These are phyloP conservation scores for Nebria salina DNA, from an alignment of 2,888 invertebrate species.

Conservation along the genomic window DNA sequence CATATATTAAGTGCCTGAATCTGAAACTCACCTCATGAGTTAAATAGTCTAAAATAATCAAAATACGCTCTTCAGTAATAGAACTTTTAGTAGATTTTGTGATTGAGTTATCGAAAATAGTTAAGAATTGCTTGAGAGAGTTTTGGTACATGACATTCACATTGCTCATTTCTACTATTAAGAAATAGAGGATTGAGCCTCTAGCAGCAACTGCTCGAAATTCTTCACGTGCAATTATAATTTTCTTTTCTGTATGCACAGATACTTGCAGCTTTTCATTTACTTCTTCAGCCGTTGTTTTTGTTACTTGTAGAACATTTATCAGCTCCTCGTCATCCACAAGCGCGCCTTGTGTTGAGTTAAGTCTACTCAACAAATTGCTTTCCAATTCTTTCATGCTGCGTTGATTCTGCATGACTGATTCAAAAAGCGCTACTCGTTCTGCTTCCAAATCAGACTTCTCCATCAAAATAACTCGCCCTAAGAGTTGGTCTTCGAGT, in stretches of 20 bases:
- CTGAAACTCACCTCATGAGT: constrained; percentile 74
- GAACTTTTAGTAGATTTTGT: constrained; percentile 88
- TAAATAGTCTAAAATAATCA: constrained; percentile 87
- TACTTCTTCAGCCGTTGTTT: constrained; percentile 92
- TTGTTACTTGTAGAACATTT: constrained; percentile 82
- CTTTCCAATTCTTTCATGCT: constrained; percentile 96
- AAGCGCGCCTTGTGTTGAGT: constrained; percentile 91
- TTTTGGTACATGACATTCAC: constrained; percentile 98
- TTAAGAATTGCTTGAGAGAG: constrained; percentile 92
- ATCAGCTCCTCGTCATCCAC: constrained; percentile 97
- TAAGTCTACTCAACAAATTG: constrained; percentile 88
- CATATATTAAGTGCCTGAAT: background rate
- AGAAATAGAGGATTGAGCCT: constrained; percentile 93
- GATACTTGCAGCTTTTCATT: constrained; percentile 93
- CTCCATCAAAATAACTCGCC: constrained; percentile 94
- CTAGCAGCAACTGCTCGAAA: constrained; percentile 94
- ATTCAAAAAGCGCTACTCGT: constrained; percentile 90
- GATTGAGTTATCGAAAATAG: constrained; percentile 93
- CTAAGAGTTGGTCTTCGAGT: constrained; percentile 92
- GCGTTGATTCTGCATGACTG: constrained; percentile 95
- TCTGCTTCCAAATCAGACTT: constrained; percentile 96
- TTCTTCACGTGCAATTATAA: constrained; percentile 92
- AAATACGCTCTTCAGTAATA: constrained; percentile 85
- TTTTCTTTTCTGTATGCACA: constrained; percentile 93
- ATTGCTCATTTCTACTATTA: constrained; percentile 97